Conservation (phyloP, 2,888 invertebrate species). For the Nysson spinosus region DNA sequence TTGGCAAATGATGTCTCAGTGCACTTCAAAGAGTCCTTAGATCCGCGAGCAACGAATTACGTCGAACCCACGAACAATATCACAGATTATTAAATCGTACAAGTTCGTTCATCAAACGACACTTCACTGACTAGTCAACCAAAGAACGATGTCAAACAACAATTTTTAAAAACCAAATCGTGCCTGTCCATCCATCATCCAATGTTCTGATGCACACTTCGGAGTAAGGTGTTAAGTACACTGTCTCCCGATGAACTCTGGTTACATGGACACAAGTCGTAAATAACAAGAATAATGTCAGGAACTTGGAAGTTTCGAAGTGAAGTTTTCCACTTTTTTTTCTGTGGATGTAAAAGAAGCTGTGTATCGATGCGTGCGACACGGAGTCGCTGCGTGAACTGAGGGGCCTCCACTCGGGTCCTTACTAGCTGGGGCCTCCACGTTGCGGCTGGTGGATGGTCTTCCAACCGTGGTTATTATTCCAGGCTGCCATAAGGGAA, state of each 20-base stretch:
- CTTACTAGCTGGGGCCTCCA: constrained; percentile 44
- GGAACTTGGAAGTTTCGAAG: too few relatives aligned
- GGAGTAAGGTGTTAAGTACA: too few relatives aligned
- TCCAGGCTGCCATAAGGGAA: constrained; percentile 39
- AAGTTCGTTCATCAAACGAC: not conserved
- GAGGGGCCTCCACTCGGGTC: constrained; percentile 53
- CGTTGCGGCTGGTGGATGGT: constrained; percentile 37
- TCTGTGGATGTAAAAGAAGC: not conserved
- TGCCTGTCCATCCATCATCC: too few relatives aligned
- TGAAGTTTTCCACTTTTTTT: not conserved
- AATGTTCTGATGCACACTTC: too few relatives aligned
- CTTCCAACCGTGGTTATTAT: constrained; percentile 39
- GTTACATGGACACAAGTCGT: too few relatives aligned
- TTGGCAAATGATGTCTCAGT: constrained; percentile 52
- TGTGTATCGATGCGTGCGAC: constrained; percentile 66
- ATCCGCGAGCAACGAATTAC: constrained; percentile 1
- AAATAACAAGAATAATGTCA: too few relatives aligned
- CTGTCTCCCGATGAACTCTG: too few relatives aligned
- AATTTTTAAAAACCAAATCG: too few relatives aligned
- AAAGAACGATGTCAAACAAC: not conserved
- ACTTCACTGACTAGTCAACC: constrained; percentile 28
- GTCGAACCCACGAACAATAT: too few relatives aligned
- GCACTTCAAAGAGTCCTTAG: not conserved
- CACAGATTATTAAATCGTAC: not conserved
- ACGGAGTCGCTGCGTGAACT: constrained; percentile 71